Evolutionary conservation across 1,140 invertebrate genomes (phyloP).

Genomic region (Musca domestica): DNA sequence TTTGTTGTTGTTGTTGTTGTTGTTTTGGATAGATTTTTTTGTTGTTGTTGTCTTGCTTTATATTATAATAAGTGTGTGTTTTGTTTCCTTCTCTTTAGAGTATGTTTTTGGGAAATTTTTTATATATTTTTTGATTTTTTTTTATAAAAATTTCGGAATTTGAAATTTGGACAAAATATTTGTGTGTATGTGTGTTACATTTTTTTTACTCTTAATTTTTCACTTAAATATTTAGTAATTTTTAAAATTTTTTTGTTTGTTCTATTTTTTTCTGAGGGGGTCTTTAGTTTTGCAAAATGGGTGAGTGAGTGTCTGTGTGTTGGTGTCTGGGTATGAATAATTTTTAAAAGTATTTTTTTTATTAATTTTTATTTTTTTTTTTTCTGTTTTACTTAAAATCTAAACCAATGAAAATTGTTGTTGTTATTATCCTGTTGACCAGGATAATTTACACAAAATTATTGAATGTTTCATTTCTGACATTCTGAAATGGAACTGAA

Average conservation of each 20-base stretch:
- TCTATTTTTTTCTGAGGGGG: slow-evolving; percentile 10
- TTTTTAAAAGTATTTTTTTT: too few species aligned
- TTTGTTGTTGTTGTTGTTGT: slow-evolving; percentile 36
- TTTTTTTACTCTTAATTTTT: slow-evolving; percentile 8
- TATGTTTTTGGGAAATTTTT: slow-evolving; percentile 25
- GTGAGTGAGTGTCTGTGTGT: too few species aligned
- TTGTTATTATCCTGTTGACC: slow-evolving; percentile 8
- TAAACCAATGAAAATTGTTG: slow-evolving; percentile 46
- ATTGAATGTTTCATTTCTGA: background rate
- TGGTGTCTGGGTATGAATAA: too few species aligned
- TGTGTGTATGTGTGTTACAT: slow-evolving; percentile 31
- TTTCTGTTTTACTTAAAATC: slow-evolving; percentile 51
- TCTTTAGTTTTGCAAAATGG: too few species aligned
- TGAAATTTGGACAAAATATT: slow-evolving; percentile 42
- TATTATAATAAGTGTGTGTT: slow-evolving; percentile 32
- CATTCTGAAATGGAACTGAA: background rate
- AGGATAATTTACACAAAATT: background rate
- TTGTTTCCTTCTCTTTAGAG: slow-evolving; percentile 32
- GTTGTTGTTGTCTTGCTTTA: slow-evolving; percentile 22
- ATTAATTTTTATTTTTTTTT: slow-evolving; percentile 35
- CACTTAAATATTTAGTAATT: slow-evolving; percentile 25
- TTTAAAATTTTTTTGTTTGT: slow-evolving; percentile 42
- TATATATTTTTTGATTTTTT: slow-evolving; percentile 14
- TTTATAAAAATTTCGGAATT: slow-evolving; percentile 25
- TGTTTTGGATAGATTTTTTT: slow-evolving; percentile 14